Evolutionary conservation across 2,113 vertebrate genomes (phyloP), one percentile per base, ranked within the genome.

Genomic region (Oryzias curvinotus): DNA sequence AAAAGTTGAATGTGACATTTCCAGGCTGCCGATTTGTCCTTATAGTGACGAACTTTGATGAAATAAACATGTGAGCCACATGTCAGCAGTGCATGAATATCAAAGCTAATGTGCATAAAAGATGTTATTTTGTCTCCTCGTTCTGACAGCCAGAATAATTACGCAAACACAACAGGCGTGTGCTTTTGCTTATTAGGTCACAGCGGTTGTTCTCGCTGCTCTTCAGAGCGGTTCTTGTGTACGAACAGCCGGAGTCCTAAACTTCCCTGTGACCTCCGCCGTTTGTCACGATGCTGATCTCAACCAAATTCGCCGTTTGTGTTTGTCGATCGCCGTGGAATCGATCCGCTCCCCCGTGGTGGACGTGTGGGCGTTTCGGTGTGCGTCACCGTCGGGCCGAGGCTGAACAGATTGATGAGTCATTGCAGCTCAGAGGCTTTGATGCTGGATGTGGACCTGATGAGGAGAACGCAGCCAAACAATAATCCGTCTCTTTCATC

Each of bases 401-500:
- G 15, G 4, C 18, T 3, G 21, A 13, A 44, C 46, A 52, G 21
- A 64, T n/a, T 70, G 62, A 61, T 78, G 71, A 73, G 6, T 81
- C 65, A 65, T 18, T 62, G 68, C 69, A 7, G 68, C 47, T 53
- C 42, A 18, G 51, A 42, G 17, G 17, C 75, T 82, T 71, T 82
- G 71, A 68, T 62, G 61, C 56, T 41, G 25, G 28, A 17, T 59
- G 61, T 62, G 52, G 28, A 74, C 79, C 58, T 62, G 79, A 55
- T 6, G 54, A 74, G 47, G 51, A 19, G 65, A 72, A 71, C 6
- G 19, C 46, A 44, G 68, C 62, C 65, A 53, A 63, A 57, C 70
- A 73, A 53, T 68, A 52, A 73, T 41, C 62, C 52, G 36, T 45
- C 16, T 76, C 78, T 80, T 73, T 81, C 66, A 73, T 73, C 70